phyloP scores from a whole-genome alignment of 2,113 vertebrate species.

The Atractosteus spatula region DNA sequence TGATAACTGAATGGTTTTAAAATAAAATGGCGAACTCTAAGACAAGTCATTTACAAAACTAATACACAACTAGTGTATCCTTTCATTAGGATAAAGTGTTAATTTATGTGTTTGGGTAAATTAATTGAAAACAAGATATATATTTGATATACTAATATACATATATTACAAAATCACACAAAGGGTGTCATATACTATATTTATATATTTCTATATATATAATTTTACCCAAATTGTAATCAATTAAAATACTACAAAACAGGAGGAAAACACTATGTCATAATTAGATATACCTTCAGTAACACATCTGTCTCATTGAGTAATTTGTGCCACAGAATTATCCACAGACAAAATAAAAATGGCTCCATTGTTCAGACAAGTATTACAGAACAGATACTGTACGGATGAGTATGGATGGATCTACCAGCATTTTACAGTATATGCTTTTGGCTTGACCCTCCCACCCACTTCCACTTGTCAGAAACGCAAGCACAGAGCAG shows the following conservation, averaged over 20 bases:
- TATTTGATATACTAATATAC: background rate
- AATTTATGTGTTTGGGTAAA: constrained; percentile 52
- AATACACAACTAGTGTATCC: constrained; percentile 27
- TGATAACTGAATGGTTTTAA: no score
- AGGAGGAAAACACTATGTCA: background rate
- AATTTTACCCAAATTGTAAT: no score
- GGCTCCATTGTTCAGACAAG: no score
- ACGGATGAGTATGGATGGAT: no score
- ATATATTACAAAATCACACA: constrained; percentile 1
- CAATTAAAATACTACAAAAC: no score
- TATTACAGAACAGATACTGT: no score
- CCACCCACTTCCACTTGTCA: constrained; percentile 17
- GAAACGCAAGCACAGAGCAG: constrained; percentile 36
- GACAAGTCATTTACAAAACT: constrained; percentile 19
- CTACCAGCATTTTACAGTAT: no score
- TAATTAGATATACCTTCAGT: background rate
- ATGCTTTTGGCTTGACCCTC: constrained; percentile 53
- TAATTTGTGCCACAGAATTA: no score
- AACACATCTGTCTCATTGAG: background rate
- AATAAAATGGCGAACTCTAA: constrained; percentile 17
- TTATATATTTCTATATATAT: background rate
- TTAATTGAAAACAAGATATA: constrained; percentile 34
- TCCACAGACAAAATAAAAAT: no score
- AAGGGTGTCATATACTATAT: background rate
- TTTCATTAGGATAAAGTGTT: constrained; percentile 35